A percentile compares a stretch with the other conserved stretches of the same genome.
Conservation (phyloP, 1,140 invertebrate genomes). For the Trichonephila clavipes region DNA sequence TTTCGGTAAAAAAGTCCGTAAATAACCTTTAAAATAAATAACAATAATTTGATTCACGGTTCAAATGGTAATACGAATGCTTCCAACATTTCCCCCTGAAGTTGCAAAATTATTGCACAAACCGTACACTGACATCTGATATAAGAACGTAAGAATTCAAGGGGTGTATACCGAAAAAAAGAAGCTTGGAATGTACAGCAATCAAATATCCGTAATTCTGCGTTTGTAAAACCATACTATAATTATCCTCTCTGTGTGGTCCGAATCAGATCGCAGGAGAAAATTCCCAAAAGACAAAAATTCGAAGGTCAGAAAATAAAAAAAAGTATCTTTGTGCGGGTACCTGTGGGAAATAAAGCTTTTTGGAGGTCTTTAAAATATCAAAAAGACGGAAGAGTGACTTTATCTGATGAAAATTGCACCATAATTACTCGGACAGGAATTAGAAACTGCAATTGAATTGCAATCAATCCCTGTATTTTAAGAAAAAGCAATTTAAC, state of each 20-base stretch:
- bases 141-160: too few species aligned
- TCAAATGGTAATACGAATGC: too few species aligned
- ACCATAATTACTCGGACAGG: not conserved
- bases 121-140: too few species aligned
- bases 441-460: not conserved
- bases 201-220: not conserved
- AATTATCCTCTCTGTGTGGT: slow-evolving; percentile 22
- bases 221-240: not conserved
- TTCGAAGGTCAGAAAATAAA: not conserved
- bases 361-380: not conserved
- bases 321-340: not conserved
- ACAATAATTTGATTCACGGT: too few species aligned
- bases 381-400: not conserved
- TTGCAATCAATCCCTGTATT: not conserved
- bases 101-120: too few species aligned
- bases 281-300: not conserved
- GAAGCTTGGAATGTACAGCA: not conserved
- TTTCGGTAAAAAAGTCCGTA: too few species aligned
- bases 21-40: too few species aligned
- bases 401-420: not conserved
- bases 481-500: not conserved
- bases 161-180: not conserved
- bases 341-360: not conserved
- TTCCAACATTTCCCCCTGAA: too few species aligned
- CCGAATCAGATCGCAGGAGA: not conserved